Evolutionary conservation across 2,113 vertebrate species (phyloP).

Genomic region (Origma solitaria): DNA sequence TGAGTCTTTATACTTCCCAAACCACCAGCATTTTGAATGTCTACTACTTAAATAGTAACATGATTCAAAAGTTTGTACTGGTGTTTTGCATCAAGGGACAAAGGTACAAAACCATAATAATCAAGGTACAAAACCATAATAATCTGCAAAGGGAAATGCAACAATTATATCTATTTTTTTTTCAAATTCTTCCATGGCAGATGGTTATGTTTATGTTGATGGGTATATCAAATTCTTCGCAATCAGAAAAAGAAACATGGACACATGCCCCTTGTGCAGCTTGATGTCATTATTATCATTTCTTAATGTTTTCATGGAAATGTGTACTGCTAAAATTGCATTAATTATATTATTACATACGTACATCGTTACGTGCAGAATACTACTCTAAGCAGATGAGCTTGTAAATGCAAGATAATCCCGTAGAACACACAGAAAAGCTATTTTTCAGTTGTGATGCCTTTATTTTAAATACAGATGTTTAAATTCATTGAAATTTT

Average conservation of each 20-base stretch:
- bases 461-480: neutral
- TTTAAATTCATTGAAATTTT: neutral
- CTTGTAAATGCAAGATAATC: neutral
- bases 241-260: neutral
- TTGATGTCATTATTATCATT: neutral
- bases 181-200: neutral
- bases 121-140: neutral
- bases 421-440: neutral
- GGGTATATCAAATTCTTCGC: neutral
- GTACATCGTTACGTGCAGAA: neutral
- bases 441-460: neutral
- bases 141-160: neutral
- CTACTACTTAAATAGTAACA: neutral
- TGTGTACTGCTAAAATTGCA: neutral
- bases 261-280: neutral
- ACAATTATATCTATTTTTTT: neutral
- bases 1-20: neutral
- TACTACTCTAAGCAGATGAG: neutral
- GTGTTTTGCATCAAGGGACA: neutral
- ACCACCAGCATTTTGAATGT: neutral
- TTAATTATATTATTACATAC: neutral
- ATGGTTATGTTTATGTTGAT: neutral
- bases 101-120: no score
- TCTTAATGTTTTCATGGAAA: neutral
- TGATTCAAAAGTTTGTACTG: neutral